Conservation (phyloP, 2,888 invertebrate genomes). For the Flexamia atlantica region DNA sequence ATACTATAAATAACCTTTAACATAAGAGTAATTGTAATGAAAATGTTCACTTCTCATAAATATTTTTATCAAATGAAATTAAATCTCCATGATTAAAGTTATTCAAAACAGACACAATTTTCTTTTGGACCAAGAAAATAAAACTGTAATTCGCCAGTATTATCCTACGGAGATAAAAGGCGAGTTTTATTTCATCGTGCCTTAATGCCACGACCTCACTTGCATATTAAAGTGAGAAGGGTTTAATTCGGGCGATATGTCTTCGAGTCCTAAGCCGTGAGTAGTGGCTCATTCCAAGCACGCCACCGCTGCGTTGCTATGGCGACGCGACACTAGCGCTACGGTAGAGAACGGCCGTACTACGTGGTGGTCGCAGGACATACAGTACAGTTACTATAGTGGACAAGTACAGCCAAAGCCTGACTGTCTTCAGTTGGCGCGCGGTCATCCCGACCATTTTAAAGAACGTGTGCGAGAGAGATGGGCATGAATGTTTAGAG, state of each 20-base stretch:
- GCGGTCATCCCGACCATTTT: too few relatives aligned
- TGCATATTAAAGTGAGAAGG: constrained; percentile 46
- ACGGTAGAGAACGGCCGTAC: background rate
- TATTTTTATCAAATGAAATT: too few relatives aligned
- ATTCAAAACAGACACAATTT: background rate
- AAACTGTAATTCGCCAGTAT: background rate
- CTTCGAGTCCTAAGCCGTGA: background rate
- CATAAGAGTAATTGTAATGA: too few relatives aligned
- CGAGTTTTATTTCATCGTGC: constrained; percentile 34
- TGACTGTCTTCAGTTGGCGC: too few relatives aligned
- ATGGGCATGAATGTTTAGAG: too few relatives aligned
- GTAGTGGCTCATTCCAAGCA: constrained; percentile 2
- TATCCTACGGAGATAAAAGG: constrained; percentile 3
- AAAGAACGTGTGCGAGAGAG: too few relatives aligned
- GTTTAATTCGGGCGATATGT: constrained; percentile 38
- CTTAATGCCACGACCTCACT: constrained; percentile 1
- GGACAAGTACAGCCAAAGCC: too few relatives aligned
- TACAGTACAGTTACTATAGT: too few relatives aligned
- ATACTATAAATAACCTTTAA: too few relatives aligned
- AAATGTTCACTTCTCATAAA: too few relatives aligned
- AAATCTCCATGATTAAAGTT: too few relatives aligned
- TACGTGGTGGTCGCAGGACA: background rate
- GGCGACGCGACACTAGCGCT: constrained; percentile 45
- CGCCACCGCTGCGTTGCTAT: background rate
- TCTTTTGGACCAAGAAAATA: background rate